Base-by-base conservation (phyloP, 23 tunicate species). In the Oikopleura dioica region DNA sequence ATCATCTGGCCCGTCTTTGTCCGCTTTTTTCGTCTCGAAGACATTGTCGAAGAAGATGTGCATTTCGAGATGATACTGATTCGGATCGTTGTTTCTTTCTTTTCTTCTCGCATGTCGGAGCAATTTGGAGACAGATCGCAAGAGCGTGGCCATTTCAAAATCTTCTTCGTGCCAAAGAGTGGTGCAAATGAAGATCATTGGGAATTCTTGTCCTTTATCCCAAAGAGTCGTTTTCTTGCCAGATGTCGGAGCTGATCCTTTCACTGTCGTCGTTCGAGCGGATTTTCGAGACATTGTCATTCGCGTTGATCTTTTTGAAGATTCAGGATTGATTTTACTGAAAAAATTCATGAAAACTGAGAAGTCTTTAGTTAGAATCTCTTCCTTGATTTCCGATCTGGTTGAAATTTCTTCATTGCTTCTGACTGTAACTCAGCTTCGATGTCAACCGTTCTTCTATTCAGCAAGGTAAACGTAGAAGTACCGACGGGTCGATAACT, bases 151-250 rank as follows among this genome's bases (percentile, higher is more conserved):
- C 99, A 94, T 94, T 36, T 94, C 99, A 34, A 78, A 81, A 69
- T 86, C 99, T 34, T 87, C 87, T 75, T 94, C 99, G 51, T 94
- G 99, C 99, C 99, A 94, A 87, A 94, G 83, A 63, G 99, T 94
- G 75, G 99, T 85, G 80, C 99, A 94, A 35, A 94, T 68, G 78
- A 83, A 94, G 1, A 94, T 78, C 36, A 86, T 84, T 26, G 99
- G 99, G 5, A 12, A 31, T 2, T 23, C 26, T 63, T 63, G 72
- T 2, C 72, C 72, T 28, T 63, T 63, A 28, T 63, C 72, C 72
- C 72, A 63, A 63, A 63, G 16, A 4, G 72, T 63, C 72, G 72
- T 63, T 63, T 63, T 63, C 72, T 63, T 63, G 33, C 72, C 72
- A n/a, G n/a, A n/a, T n/a, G n/a, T n/a, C n/a, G n/a, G n/a, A n/a